Conservation (phyloP, 2,888 invertebrate species). For the Dryadula phaetusa region DNA sequence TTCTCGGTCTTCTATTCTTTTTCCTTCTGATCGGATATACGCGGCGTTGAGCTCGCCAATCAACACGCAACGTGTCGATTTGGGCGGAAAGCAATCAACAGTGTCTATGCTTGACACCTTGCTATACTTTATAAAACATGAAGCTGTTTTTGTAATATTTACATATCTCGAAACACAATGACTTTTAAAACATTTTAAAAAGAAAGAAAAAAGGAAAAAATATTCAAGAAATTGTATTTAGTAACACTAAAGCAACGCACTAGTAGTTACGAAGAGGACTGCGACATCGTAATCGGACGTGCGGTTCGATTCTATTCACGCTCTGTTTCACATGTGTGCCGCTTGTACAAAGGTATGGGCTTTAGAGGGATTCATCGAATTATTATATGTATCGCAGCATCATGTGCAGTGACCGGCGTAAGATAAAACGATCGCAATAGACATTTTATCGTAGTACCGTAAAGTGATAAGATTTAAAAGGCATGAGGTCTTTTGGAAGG, state of each 20-base stretch:
- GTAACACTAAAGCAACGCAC: slow-evolving; percentile 20
- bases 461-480: neutral
- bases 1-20: no score
- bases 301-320: slow-evolving; percentile 41
- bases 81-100: no score
- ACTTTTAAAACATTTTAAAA: neutral
- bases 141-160: no score
- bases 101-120: no score
- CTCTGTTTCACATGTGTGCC: slow-evolving; percentile 41
- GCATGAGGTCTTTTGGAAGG: neutral
- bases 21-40: no score
- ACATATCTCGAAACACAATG: no score
- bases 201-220: neutral
- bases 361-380: slow-evolving; percentile 22
- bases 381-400: slow-evolving; percentile 19
- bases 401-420: neutral
- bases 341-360: slow-evolving; percentile 28
- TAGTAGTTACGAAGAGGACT: slow-evolving; percentile 28
- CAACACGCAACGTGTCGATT: no score
- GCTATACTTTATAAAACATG: no score
- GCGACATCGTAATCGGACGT: slow-evolving; percentile 39
- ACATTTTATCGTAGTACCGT: neutral
- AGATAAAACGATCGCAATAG: neutral
- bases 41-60: no score
- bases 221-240: neutral